Evolutionary conservation across 2,797 vertebrate genomes (phyloP).

Genomic region (Brachymystax lenok): DNA sequence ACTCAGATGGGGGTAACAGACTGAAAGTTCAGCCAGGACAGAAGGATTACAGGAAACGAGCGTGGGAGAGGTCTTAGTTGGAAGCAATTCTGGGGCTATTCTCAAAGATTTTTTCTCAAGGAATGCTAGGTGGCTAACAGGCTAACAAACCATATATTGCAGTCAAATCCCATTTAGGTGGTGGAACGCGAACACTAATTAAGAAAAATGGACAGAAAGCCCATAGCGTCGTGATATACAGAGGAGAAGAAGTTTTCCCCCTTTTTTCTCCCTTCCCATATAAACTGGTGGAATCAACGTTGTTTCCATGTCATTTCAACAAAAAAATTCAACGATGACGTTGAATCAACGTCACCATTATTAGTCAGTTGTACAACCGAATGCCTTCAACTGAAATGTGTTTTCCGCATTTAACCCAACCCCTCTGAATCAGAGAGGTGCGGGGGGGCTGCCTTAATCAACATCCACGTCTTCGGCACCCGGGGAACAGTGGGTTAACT

Average conservation of each 20-base stretch:
- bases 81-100: background rate
- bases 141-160: background rate
- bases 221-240: background rate
- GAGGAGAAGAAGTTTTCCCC: background rate
- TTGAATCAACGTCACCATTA: too few species aligned
- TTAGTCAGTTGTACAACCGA: too few species aligned
- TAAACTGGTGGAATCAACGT: too few species aligned
- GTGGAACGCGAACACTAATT: background rate
- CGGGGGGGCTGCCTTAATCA: too few species aligned
- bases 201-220: background rate
- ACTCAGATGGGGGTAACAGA: constrained; percentile 55
- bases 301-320: too few species aligned
- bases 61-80: background rate
- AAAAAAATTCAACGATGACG: too few species aligned
- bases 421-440: too few species aligned
- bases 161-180: background rate
- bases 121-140: background rate
- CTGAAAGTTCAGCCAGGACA: constrained; percentile 50
- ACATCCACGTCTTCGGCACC: too few species aligned
- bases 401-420: too few species aligned
- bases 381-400: too few species aligned
- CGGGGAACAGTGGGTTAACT: too few species aligned
- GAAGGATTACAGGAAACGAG: background rate
- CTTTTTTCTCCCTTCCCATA: background rate
- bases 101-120: background rate